These are phyloP conservation scores for Nowickia ferox DNA, from an alignment of 2,888 invertebrate genomes.

Conservation along the genomic window DNA sequence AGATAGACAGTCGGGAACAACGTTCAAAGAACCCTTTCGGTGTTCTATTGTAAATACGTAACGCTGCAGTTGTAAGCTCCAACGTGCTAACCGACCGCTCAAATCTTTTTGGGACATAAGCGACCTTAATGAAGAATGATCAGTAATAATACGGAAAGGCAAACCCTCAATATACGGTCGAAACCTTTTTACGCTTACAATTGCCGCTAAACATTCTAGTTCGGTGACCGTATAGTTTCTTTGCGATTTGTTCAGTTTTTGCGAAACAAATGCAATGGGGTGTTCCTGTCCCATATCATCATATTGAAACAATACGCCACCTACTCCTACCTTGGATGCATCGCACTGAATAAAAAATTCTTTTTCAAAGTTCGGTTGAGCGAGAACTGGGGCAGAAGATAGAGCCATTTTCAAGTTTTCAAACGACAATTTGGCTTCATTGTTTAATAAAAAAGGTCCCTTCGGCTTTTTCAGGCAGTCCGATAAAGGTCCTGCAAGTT, in stretches of 20 bases:
- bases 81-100: no score
- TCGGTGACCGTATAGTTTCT: background rate
- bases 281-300: conserved; percentile 32
- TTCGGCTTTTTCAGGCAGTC: no score
- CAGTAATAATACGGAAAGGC: conserved; percentile 37
- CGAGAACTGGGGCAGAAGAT: conserved; percentile 34
- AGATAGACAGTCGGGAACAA: no score
- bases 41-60: no score
- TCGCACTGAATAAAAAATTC: no score
- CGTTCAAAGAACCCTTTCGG: no score
- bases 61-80: no score
- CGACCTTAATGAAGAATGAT: conserved; percentile 17
- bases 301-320: no score
- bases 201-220: conserved; percentile 13
- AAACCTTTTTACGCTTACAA: conserved; percentile 28
- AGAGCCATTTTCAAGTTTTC: conserved; percentile 41
- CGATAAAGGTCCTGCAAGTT: no score
- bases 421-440: conserved; percentile 21
- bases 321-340: no score
- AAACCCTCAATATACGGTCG: conserved; percentile 44
- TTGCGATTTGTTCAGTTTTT: conserved; percentile 56
- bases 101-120: background rate
- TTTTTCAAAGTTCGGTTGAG: conserved; percentile 11
- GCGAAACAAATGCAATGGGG: conserved; percentile 57
- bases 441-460: no score